These are phyloP conservation scores for Drosophila ficusphila DNA, from an alignment of 1,140 invertebrate genomes.

Conservation along the genomic window DNA sequence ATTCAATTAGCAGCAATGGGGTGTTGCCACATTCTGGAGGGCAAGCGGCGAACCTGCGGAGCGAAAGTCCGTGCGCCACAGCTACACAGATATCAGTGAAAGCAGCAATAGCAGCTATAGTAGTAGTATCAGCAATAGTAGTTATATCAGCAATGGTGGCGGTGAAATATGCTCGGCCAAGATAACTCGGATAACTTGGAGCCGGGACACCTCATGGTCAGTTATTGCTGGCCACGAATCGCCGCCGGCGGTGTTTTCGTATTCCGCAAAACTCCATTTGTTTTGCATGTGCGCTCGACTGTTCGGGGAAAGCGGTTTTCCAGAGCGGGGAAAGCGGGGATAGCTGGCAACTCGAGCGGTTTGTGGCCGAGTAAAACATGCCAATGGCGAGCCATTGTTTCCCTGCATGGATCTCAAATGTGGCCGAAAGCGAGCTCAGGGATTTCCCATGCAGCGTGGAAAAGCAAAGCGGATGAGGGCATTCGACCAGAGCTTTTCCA, in stretches of 20 bases:
- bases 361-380: not conserved
- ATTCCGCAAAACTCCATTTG: conserved; percentile 1
- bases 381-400: conserved; percentile 9
- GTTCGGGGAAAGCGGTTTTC: not conserved
- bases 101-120: too few relatives aligned
- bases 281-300: conserved; percentile 8
- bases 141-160: too few relatives aligned
- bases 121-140: too few relatives aligned
- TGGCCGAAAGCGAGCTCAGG: not conserved
- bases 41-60: too few relatives aligned
- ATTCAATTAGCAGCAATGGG: conserved; percentile 40
- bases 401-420: not conserved
- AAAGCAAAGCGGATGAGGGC: not conserved
- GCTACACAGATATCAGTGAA: too few relatives aligned
- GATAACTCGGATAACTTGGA: too few relatives aligned
- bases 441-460: not conserved
- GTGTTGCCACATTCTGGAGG: not conserved
- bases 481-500: not conserved
- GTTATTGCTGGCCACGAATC: not conserved
- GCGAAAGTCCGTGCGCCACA: too few relatives aligned
- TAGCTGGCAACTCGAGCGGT: not conserved
- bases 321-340: too few relatives aligned
- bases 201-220: too few relatives aligned
- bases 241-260: not conserved
- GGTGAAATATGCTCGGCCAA: too few relatives aligned